A percentile compares a stretch with the other conserved stretches of the same genome.
Evolutionary conservation across 2,797 vertebrate species (phyloP).

Genomic region (Muraenolepis orangiensis): DNA sequence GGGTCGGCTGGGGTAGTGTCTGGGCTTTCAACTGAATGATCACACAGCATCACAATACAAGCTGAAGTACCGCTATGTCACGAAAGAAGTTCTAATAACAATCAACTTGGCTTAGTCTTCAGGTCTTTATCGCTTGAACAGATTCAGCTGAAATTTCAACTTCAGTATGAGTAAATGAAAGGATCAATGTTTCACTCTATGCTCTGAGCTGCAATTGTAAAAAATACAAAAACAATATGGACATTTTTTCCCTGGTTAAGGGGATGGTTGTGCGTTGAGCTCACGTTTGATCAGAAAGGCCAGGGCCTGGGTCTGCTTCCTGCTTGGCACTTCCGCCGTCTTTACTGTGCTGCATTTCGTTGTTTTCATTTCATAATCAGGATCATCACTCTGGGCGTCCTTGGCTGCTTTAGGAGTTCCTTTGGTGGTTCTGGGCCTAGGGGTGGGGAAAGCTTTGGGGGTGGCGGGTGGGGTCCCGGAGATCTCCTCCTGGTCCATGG

Average conservation of each 20-base stretch:
- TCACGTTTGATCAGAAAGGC: not conserved
- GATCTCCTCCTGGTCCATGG: not conserved
- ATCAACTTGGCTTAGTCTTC: not conserved
- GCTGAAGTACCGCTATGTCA: not conserved
- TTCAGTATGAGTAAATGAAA: not conserved
- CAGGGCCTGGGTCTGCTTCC: not conserved
- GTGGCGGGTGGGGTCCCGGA: not conserved
- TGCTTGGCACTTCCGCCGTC: not conserved
- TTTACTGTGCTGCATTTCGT: not conserved
- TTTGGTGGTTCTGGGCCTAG: not conserved
- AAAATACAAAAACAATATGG: not conserved
- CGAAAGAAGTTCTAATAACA: not conserved
- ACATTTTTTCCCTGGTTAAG: not conserved
- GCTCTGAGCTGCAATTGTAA: not conserved
- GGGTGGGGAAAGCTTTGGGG: not conserved
- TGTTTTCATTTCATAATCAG: not conserved
- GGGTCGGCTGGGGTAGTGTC: conserved; percentile 16
- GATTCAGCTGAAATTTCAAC: not conserved
- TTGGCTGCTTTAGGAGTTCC: not conserved
- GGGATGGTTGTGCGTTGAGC: not conserved
- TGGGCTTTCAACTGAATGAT: conserved; percentile 43
- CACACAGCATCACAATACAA: not conserved
- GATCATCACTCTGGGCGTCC: not conserved
- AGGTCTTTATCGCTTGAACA: not conserved
- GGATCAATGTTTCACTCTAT: too few species aligned